phyloP scores from a whole-genome alignment of 2,113 vertebrate species.

The Macaca mulatta region DNA sequence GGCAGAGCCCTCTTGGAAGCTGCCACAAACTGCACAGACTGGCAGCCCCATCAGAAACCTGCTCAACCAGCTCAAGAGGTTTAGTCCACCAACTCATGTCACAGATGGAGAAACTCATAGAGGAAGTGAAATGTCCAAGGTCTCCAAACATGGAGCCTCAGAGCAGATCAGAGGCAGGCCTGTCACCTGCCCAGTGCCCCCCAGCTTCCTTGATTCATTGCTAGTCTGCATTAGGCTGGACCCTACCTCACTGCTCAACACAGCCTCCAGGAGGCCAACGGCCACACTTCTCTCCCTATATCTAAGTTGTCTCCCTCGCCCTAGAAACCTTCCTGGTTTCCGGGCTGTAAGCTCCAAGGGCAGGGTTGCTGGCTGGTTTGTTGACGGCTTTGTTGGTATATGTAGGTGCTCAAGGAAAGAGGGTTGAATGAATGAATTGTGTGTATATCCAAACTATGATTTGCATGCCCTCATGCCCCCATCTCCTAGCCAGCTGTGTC shows the following conservation, averaged over 20 bases:
- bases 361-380: neutral
- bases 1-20: neutral
- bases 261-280: neutral
- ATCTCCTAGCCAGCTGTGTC: too few species aligned
- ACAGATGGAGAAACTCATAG: neutral
- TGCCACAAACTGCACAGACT: accelerated
- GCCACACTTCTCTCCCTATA: neutral
- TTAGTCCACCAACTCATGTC: too few species aligned
- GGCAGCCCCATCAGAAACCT: accelerated
- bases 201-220: neutral
- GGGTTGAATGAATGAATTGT: accelerated
- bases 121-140: neutral
- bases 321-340: neutral
- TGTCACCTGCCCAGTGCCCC: neutral
- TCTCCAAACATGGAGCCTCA: accelerated
- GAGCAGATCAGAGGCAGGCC: too few species aligned
- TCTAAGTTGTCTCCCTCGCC: neutral
- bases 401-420: accelerated
- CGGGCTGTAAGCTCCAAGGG: neutral
- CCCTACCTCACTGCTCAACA: neutral
- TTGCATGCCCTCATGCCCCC: accelerated
- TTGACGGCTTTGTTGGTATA: neutral
- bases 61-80: neutral
- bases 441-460: accelerated
- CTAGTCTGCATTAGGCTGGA: neutral